Percentiles rank a stretch among this genome's conserved stretches.
These are phyloP conservation scores for Drosophila putrida DNA, from an alignment of 2,888 invertebrate species.

Conservation along the genomic window DNA sequence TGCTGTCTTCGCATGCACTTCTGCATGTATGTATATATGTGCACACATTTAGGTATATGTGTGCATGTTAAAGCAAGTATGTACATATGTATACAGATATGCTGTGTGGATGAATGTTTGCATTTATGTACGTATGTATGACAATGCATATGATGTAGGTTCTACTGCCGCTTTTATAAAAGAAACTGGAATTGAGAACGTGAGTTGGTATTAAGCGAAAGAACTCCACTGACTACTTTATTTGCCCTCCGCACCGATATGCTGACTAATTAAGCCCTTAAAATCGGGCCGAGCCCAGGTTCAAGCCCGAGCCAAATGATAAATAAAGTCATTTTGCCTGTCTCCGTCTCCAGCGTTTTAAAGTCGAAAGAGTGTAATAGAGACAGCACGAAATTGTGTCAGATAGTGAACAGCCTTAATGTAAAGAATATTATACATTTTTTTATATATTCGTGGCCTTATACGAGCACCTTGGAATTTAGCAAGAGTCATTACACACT, in stretches of 20 bases:
- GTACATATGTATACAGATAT: neutral
- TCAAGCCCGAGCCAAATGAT: constrained; percentile 31
- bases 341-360: constrained; percentile 3
- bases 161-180: constrained; percentile 26
- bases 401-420: constrained; percentile 13
- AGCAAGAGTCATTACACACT: too few species aligned
- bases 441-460: too few species aligned
- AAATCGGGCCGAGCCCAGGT: constrained; percentile 37
- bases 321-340: constrained; percentile 72
- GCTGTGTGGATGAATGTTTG: neutral
- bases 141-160: neutral
- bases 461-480: too few species aligned
- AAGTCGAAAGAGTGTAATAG: constrained; percentile 12
- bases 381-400: constrained; percentile 9
- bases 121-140: constrained; percentile 10
- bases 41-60: neutral
- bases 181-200: constrained; percentile 58
- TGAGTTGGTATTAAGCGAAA: constrained; percentile 32
- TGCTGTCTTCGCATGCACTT: constrained; percentile 22
- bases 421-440: neutral
- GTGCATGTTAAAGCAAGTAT: neutral
- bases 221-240: constrained; percentile 31
- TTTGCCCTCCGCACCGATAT: constrained; percentile 39
- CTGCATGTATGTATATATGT: neutral
- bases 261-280: constrained; percentile 75